A percentile compares a stretch with the other conserved stretches of the same genome.
Conservation (phyloP, 2,113 vertebrate genomes). For the Machaerirhynchus nigripectus region DNA sequence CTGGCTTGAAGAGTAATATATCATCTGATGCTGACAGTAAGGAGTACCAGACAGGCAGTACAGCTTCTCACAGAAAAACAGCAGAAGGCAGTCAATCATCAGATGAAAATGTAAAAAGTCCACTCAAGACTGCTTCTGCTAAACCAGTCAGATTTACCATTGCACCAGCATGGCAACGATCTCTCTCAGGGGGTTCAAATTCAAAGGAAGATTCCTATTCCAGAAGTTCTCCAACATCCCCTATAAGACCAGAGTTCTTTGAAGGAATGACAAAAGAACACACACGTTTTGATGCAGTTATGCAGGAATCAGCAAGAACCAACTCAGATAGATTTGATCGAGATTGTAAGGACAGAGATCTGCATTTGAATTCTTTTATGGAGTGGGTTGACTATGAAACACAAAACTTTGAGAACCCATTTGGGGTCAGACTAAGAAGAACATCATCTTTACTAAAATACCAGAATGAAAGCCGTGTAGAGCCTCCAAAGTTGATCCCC, state of each 20-base stretch:
- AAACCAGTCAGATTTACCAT: slow-evolving; percentile 71
- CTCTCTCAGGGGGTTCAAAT: slow-evolving; percentile 54
- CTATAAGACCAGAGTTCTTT: slow-evolving; percentile 37
- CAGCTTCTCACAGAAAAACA: background rate
- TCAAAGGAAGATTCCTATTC: slow-evolving; percentile 44
- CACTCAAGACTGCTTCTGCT: background rate
- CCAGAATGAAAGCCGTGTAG: slow-evolving; percentile 54
- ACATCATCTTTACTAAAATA: slow-evolving; percentile 74
- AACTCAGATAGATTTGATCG: background rate
- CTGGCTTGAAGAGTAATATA: background rate
- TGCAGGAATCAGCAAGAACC: background rate
- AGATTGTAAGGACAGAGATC: background rate
- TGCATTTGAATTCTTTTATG: background rate
- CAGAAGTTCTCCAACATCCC: background rate
- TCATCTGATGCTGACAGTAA: background rate
- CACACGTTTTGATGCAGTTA: background rate
- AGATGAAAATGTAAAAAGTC: background rate
- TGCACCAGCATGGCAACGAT: slow-evolving; percentile 76
- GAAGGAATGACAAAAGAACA: slow-evolving; percentile 13
- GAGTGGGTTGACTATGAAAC: background rate
- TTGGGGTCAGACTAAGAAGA: slow-evolving; percentile 85
- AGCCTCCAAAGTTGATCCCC: background rate
- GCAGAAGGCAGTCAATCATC: background rate
- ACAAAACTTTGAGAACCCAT: slow-evolving; percentile 70
- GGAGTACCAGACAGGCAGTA: background rate